A percentile compares a stretch with the other conserved stretches of the same genome.
Conservation (phyloP, 1,140 invertebrate species). For the Heliconius eleuchia region DNA sequence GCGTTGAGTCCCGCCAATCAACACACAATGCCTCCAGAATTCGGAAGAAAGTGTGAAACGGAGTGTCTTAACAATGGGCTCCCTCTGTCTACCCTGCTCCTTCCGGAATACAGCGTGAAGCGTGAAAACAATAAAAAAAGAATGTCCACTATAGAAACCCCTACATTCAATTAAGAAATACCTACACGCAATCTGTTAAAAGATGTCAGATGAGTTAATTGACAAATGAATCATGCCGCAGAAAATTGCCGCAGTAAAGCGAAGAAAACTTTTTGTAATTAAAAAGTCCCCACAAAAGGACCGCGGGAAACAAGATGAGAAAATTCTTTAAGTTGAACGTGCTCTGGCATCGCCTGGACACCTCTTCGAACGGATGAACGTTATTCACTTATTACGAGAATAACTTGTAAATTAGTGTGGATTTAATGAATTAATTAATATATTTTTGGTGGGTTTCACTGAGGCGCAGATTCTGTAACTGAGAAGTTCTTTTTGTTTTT, state of each 20-base stretch:
- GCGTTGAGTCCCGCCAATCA: too few species aligned
- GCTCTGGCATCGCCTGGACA: neutral
- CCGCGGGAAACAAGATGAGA: constrained; percentile 16
- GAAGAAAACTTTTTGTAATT: constrained; percentile 28
- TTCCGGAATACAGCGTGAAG: too few species aligned
- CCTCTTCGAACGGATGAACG: neutral
- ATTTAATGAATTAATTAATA: too few species aligned
- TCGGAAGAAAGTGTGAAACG: too few species aligned
- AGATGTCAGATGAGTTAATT: constrained; percentile 8
- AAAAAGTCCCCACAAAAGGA: constrained; percentile 25
- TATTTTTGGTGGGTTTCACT: too few species aligned
- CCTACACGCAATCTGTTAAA: neutral
- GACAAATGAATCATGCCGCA: constrained; percentile 26
- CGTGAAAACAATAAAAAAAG: neutral
- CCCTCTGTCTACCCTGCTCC: too few species aligned
- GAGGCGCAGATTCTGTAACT: too few species aligned
- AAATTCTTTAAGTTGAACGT: constrained; percentile 17
- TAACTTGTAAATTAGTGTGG: neutral
- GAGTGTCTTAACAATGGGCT: too few species aligned
- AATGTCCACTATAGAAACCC: neutral
- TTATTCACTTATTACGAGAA: neutral
- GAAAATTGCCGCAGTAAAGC: constrained; percentile 8
- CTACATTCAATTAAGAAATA: too few species aligned
- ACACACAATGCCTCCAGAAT: too few species aligned
- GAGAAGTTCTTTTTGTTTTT: too few species aligned